A percentile compares a stretch with the other conserved stretches of the same genome.
Evolutionary conservation across 2,797 vertebrate genomes (phyloP).

Genomic region (Acanthiza pusilla): DNA sequence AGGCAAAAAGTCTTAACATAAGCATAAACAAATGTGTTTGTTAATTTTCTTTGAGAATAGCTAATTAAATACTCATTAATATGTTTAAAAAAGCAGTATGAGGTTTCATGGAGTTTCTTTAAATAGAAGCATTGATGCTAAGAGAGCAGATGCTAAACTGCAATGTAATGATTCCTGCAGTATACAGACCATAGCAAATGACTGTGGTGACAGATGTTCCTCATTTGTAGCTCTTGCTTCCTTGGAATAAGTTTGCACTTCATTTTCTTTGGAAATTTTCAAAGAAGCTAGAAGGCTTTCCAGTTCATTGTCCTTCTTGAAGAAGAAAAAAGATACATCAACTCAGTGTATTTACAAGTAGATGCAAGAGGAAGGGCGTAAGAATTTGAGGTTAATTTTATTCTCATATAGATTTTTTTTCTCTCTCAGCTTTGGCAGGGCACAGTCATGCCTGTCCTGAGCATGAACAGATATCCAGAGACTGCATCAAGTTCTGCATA

Average conservation of each 20-base stretch:
- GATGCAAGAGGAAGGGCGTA: not conserved
- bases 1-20: not conserved
- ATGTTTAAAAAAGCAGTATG: not conserved
- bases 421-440: not conserved
- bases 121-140: not conserved
- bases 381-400: not conserved
- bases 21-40: not conserved
- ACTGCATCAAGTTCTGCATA: not conserved
- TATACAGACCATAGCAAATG: slow-evolving; percentile 90
- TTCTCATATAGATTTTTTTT: not conserved
- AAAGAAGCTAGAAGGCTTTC: slow-evolving; percentile 88
- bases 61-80: not conserved
- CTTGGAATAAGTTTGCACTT: slow-evolving; percentile 65
- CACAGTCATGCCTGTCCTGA: not conserved
- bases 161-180: not conserved
- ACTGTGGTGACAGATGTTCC: slow-evolving; percentile 91
- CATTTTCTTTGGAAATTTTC: slow-evolving; percentile 81
- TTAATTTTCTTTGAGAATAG: not conserved
- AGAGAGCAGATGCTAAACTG: not conserved
- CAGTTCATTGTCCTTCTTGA: slow-evolving; percentile 80
- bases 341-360: not conserved
- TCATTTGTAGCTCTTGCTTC: slow-evolving; percentile 68
- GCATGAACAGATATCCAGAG: not conserved
- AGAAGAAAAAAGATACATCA: not conserved
- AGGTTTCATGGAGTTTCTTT: not conserved